Evolutionary conservation across 2,888 invertebrate species (phyloP).

Genomic region (Drosophila prolongata): DNA sequence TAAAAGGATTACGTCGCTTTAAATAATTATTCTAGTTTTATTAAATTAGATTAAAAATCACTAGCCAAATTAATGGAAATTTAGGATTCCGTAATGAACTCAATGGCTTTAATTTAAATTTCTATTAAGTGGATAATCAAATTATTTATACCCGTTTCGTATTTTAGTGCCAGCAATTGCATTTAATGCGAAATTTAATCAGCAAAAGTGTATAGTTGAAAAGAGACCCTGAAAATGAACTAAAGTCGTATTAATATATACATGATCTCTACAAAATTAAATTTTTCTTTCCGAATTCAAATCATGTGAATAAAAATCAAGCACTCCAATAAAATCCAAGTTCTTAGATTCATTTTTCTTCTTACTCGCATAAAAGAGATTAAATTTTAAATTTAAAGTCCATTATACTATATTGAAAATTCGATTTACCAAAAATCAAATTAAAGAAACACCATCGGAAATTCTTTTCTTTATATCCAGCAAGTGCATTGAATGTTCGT

Average conservation of each 20-base stretch:
- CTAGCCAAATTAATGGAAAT: too few relatives aligned
- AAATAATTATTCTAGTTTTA: too few relatives aligned
- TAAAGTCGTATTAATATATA: too few relatives aligned
- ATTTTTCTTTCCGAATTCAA: not conserved
- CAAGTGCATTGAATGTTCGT: constrained; percentile 32
- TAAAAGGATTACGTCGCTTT: too few relatives aligned
- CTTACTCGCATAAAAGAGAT: not conserved
- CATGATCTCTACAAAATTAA: too few relatives aligned
- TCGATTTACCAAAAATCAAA: not conserved
- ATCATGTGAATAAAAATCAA: not conserved
- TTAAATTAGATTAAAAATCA: too few relatives aligned
- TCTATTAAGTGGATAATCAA: not conserved
- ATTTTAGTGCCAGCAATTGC: not conserved
- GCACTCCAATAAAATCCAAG: not conserved
- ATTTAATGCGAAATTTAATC: constrained; percentile 5
- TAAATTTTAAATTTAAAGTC: not conserved
- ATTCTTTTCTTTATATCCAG: not conserved
- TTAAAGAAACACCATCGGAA: constrained; percentile 14
- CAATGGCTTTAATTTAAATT: not conserved
- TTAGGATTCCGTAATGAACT: not conserved
- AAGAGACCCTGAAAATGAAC: too few relatives aligned
- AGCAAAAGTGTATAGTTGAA: not conserved
- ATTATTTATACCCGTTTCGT: not conserved
- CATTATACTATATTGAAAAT: not conserved
- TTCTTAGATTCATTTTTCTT: not conserved